Percentiles rank a stretch among this genome's conserved stretches.
These are phyloP conservation scores for Catocala fraxini DNA, from an alignment of 2,888 invertebrate genomes.

Conservation along the genomic window DNA sequence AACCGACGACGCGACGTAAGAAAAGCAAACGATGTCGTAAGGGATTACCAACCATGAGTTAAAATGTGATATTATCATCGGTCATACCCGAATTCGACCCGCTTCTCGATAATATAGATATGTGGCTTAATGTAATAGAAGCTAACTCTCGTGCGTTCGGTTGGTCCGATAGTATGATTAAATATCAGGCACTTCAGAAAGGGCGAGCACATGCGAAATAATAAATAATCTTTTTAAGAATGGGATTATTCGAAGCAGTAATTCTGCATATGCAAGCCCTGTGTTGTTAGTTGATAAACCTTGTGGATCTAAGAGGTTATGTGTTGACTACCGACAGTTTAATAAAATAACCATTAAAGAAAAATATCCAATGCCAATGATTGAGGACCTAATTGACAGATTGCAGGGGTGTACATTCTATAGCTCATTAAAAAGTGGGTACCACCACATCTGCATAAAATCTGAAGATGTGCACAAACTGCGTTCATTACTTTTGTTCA, in stretches of 20 bases:
- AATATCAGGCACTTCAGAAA: constrained; percentile 11
- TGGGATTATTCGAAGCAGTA: constrained; percentile 2
- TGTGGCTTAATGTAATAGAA: constrained; percentile 35
- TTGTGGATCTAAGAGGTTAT: constrained; percentile 1
- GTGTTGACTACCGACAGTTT: constrained; percentile 4
- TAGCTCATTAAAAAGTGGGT: constrained; percentile 5
- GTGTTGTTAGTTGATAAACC: constrained; percentile 8
- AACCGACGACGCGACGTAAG: background rate
- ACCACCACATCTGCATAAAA: constrained; percentile 5
- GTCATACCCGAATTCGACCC: constrained; percentile 49
- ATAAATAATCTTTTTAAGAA: constrained; percentile 7
- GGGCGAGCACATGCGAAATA: background rate
- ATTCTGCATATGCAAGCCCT: constrained; percentile 13
- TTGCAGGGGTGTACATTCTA: constrained; percentile 5
- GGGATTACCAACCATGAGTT: constrained; percentile 24
- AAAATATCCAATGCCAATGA: constrained; percentile 10
- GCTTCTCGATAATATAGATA: constrained; percentile 31
- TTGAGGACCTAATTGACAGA: constrained; percentile 12
- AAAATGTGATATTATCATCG: constrained; percentile 33
- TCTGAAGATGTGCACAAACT: constrained; percentile 11
- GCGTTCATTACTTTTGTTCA: constrained; percentile 20
- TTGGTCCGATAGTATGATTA: constrained; percentile 11
- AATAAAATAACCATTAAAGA: constrained; percentile 12
- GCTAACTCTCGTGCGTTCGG: constrained; percentile 9
- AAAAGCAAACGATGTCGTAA: constrained; percentile 2